Conservation (phyloP, 1,140 invertebrate genomes). For the Aleiodes sp. region DNA sequence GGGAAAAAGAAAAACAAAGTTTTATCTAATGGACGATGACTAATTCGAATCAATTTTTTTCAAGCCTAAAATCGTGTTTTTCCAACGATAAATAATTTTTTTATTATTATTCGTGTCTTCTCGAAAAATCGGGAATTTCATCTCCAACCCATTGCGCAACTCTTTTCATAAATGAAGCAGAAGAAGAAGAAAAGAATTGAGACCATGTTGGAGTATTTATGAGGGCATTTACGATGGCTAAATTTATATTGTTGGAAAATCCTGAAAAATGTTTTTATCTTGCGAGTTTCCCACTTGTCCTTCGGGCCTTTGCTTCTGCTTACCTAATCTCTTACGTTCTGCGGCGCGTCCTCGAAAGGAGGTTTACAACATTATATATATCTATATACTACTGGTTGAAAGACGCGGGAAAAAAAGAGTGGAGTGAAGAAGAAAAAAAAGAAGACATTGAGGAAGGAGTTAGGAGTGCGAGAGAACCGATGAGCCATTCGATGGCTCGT, state of each 20-base stretch:
- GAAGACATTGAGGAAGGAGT: conserved; percentile 3
- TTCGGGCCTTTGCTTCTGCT: conserved; percentile 29
- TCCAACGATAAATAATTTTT: no score
- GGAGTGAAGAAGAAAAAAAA: conserved; percentile 7
- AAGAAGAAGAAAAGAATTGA: neutral
- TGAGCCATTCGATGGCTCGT: conserved; percentile 1
- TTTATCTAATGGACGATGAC: no score
- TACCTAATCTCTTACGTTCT: conserved; percentile 35
- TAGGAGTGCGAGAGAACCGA: neutral
- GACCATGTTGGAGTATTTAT: neutral
- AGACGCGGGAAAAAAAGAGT: no score
- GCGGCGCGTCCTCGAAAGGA: conserved; percentile 24
- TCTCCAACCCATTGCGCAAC: neutral
- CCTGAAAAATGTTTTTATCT: conserved; percentile 22
- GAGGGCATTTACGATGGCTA: conserved; percentile 13
- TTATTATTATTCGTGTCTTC: no score
- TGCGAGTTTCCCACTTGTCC: conserved; percentile 25
- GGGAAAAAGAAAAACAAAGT: no score
- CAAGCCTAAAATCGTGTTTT: no score
- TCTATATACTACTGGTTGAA: no score
- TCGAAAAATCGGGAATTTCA: neutral
- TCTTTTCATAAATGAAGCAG: no score
- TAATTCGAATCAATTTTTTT: no score
- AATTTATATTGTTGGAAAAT: conserved; percentile 12
- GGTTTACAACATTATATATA: conserved; percentile 28